Evolutionary conservation across 2,113 vertebrate species (phyloP).

Genomic region (Puffinus mauretanicus): DNA sequence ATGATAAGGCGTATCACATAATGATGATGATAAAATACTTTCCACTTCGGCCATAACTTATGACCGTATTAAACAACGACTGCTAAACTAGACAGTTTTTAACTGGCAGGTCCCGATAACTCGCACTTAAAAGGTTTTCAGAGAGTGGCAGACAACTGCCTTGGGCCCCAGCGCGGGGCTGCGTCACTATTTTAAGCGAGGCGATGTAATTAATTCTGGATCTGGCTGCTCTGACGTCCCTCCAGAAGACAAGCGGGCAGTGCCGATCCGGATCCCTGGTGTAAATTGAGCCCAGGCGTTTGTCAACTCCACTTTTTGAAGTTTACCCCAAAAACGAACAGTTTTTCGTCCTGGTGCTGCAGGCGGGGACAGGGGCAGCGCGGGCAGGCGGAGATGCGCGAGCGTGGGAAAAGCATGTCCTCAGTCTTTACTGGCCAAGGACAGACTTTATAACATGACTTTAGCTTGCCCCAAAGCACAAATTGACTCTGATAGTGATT

Average conservation of each 20-base stretch:
- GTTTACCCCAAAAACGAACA: background rate
- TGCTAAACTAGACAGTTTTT: background rate
- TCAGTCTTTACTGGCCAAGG: background rate
- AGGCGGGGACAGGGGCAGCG: background rate
- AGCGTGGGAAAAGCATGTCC: background rate
- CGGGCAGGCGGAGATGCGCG: rapidly evolving
- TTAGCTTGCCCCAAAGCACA: background rate
- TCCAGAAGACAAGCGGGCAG: background rate
- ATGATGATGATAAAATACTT: background rate
- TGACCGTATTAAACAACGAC: background rate
- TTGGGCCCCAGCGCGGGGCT: background rate
- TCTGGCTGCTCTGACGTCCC: background rate
- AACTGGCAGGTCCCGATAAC: background rate
- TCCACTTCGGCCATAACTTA: background rate
- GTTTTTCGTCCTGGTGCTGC: background rate
- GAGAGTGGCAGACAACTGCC: background rate
- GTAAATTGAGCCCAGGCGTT: background rate
- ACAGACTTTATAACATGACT: background rate
- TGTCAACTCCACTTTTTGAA: background rate
- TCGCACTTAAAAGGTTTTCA: background rate
- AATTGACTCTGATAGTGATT: background rate
- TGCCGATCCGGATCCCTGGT: background rate
- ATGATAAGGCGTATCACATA: background rate
- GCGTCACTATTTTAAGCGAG: background rate
- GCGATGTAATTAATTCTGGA: background rate